Evolutionary conservation across 30 jellyfish, hydroid and myxozoan genomes (phyloP), one percentile per base, ranked within the genome.

Genomic region (Calvadosia cruxmelitensis): DNA sequence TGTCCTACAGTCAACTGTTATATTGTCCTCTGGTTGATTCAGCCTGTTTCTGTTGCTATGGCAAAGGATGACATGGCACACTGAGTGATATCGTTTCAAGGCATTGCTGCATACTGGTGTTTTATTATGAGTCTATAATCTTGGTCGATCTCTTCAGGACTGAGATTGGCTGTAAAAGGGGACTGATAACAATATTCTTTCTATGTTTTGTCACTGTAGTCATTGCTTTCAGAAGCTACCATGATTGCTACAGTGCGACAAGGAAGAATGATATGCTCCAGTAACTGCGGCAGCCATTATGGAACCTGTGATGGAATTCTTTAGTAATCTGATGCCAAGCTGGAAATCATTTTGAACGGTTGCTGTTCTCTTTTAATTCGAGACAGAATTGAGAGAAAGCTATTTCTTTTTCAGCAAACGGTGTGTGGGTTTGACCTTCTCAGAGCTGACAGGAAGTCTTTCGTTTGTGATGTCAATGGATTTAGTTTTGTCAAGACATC

Each of bases 391-490:
- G n/a, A n/a, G n/a, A n/a, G n/a, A n/a, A n/a, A n/a, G n/a, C n/a
- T n/a, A 0, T 51, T 63, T 66, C 50, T 42, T 31, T 71, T 75
- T 10, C 80, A 92, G 96, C 99, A 92, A 92, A 92, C 96, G 35
- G 99, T 92, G 1, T 92, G 99, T 64, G 99, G 99, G 24, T 83
- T 92, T 57, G 99, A 92, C 32, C 82, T 92, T 0, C 88, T 92
- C 16, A 85, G 99, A 31, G 85, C 99, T 30, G 80, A 84, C 49
- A 93, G 95, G 34, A 80, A 83, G 57, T 84, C 96, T 1, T 81
- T 62, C 64, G 96, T 92, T 7, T 92, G 99, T 57, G 99, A 92
- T 63, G 99, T 92, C 20, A 92, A 92, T 52, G 99, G 99, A 23
- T 84, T 92, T 72, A 92, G 99, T 64, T 92, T 92, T 70, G 99